Evolutionary conservation across 1,140 invertebrate genomes (phyloP), one percentile per base, ranked within the genome.

Genomic region (Diorhabda elongata): DNA sequence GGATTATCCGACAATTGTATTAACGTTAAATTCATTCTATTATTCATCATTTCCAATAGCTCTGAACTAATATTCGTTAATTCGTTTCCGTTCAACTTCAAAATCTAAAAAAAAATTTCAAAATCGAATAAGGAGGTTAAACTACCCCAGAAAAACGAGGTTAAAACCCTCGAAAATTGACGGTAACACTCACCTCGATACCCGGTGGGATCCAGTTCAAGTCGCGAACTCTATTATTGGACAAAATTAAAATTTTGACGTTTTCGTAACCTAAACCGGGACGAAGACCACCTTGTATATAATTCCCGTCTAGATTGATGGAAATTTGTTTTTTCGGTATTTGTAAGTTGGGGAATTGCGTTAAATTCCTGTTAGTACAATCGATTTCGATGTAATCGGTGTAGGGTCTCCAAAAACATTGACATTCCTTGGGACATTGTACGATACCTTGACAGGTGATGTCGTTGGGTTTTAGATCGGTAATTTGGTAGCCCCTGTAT

Each of bases 1-100:
- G 76, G 75, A 75, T 80, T 80, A 47, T 73, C 60, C 44, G 75
- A 44, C 41, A 79, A 70, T 6, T 65, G 68, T 7, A 80, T 56
- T n/a, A 67, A 68, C 58, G 59, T 67, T 41, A 77, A 63, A 3
- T 42, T 61, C 7, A 7, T 42, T 43, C 61, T 66, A 43, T 68
- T 68, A 11, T 60, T 67, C 60, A 80, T 59, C 7, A 61, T 26
- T 26, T 69, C 47, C 47, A 80, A 64, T 9, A 75, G 44, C 4
- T 66, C 56, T 43, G 67, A 11, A 66, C 75, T 64, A 3, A 79
- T 58, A 57, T 67, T 65, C 11, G 57, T 66, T 8, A 78, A 11
- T n/a, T 69, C 60, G 58, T 79, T 79, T 41, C 72, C 68, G 61
- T 74, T 42, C 42, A 79, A 62, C 64, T 73, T 61, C n/a, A 78